These are phyloP conservation scores for Amyelois transitella DNA, from an alignment of 1,140 invertebrate genomes.

Conservation along the genomic window DNA sequence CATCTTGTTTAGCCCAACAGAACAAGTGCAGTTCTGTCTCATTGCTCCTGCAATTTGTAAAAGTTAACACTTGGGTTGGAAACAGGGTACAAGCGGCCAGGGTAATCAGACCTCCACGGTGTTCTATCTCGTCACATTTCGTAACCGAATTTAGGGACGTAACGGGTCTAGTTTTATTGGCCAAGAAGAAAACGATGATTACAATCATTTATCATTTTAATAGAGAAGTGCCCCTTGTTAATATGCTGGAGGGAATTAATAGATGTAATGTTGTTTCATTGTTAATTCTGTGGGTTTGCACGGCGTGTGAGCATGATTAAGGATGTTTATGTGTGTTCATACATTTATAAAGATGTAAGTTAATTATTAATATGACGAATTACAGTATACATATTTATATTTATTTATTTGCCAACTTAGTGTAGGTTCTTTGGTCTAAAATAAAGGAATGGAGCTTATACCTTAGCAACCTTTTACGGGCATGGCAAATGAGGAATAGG, in stretches of 20 bases:
- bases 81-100: conserved; percentile 41
- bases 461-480: neutral
- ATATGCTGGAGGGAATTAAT: conserved; percentile 64
- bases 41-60: conserved; percentile 59
- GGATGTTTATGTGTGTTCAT: too few relatives aligned
- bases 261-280: conserved; percentile 60
- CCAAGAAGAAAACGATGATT: conserved; percentile 51
- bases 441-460: neutral
- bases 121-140: neutral
- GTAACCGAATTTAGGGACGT: conserved; percentile 8
- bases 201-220: conserved; percentile 68
- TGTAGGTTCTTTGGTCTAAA: neutral
- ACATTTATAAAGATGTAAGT: too few relatives aligned
- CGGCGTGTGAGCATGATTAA: conserved; percentile 6
- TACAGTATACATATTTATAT: too few relatives aligned
- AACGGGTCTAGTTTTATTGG: conserved; percentile 27
- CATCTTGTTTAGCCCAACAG: conserved; percentile 43
- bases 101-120: conserved; percentile 16
- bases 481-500: neutral
- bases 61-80: conserved; percentile 56
- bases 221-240: conserved; percentile 58
- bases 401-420: too few relatives aligned
- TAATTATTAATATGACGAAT: too few relatives aligned
- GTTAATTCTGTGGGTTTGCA: conserved; percentile 48
- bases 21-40: conserved; percentile 49